Evolutionary conservation across 2,113 vertebrate species (phyloP).

Genomic region (Phalacrocorax aristotelis): DNA sequence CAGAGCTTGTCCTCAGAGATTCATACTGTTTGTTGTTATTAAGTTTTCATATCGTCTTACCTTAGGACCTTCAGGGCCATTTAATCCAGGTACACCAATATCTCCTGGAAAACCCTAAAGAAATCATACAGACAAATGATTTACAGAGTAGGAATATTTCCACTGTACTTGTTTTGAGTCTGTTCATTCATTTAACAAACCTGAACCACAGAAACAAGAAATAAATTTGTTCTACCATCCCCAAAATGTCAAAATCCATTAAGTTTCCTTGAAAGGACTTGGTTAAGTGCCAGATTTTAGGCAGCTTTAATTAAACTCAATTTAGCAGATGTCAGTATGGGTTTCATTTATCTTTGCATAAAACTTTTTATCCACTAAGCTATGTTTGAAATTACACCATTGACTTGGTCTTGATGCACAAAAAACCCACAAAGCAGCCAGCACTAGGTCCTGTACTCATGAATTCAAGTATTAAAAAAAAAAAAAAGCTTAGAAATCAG

Average conservation of each 20-base stretch:
- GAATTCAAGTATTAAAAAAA: not conserved
- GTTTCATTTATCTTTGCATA: not conserved
- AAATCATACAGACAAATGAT: slow-evolving; percentile 15
- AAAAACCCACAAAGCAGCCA: not conserved
- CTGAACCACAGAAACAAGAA: slow-evolving; percentile 16
- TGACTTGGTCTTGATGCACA: not conserved
- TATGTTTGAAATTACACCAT: not conserved
- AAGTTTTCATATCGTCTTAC: slow-evolving; percentile 71
- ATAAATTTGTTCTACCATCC: not conserved
- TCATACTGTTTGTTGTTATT: not conserved
- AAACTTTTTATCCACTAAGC: not conserved
- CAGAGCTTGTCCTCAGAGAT: not conserved
- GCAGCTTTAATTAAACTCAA: slow-evolving; percentile 12
- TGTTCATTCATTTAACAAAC: slow-evolving; percentile 17
- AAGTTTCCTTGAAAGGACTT: not conserved
- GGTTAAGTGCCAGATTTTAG: not conserved
- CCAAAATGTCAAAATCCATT: not conserved
- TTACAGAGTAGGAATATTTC: not conserved
- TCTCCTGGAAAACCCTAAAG: slow-evolving; percentile 96
- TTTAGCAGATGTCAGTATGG: slow-evolving; percentile 31
- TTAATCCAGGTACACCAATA: slow-evolving; percentile 92
- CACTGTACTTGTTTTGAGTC: not conserved
- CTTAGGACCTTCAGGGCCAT: slow-evolving; percentile 92
- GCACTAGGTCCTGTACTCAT: not conserved
- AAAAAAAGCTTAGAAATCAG: not conserved